These are phyloP conservation scores for Sussaba pulchella DNA, from an alignment of 2,888 invertebrate species.

Conservation along the genomic window DNA sequence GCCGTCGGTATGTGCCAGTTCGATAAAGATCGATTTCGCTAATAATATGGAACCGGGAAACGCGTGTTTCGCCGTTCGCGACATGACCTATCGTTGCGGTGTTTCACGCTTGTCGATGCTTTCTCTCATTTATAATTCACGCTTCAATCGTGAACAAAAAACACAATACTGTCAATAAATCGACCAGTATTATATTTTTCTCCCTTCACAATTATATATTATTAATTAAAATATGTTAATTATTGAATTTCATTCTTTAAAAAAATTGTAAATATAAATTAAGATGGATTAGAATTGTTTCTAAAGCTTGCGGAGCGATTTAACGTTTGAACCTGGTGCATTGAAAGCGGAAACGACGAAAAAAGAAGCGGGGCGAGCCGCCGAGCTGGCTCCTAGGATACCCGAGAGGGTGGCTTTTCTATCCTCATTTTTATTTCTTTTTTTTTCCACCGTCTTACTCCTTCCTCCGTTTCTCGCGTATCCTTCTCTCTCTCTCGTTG, in stretches of 20 bases:
- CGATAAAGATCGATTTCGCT: conserved; percentile 66
- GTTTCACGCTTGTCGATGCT: conserved; percentile 39
- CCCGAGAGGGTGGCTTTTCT: conserved; percentile 62
- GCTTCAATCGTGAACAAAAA: neutral
- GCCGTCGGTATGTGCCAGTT: conserved; percentile 49
- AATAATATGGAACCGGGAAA: conserved; percentile 50
- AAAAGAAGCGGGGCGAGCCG: conserved; percentile 22
- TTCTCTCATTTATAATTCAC: neutral
- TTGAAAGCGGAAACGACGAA: conserved; percentile 10
- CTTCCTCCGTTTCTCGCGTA: conserved; percentile 29
- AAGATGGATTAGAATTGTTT: too few relatives aligned
- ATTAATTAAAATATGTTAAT: too few relatives aligned
- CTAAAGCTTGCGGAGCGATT: too few relatives aligned
- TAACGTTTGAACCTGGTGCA: neutral
- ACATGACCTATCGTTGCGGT: conserved; percentile 42
- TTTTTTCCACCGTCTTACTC: conserved; percentile 18
- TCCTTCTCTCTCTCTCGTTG: conserved; percentile 67
- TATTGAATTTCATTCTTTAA: too few relatives aligned
- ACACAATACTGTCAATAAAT: too few relatives aligned
- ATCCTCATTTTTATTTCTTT: conserved; percentile 22
- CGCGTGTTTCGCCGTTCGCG: conserved; percentile 34
- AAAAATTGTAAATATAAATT: too few relatives aligned
- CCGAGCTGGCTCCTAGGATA: conserved; percentile 21
- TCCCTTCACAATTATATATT: too few relatives aligned
- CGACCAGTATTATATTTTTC: too few relatives aligned